A percentile compares a stretch with the other conserved stretches of the same genome.
phyloP scores from a whole-genome alignment of 2,113 vertebrate species.

The Mastomys coucha region DNA sequence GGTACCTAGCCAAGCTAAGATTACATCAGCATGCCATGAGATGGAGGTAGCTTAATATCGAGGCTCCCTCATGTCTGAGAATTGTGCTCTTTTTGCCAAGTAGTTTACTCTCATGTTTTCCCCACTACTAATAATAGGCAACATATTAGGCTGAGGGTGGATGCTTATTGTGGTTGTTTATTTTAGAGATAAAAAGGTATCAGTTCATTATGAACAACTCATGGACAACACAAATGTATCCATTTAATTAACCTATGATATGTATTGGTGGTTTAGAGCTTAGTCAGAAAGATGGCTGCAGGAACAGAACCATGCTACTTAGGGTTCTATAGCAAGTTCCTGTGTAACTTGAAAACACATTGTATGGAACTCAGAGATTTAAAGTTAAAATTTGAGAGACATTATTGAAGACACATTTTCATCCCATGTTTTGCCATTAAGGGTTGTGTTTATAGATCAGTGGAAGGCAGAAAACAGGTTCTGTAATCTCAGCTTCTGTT shows the following conservation, averaged over 20 bases:
- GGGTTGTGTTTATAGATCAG: slow-evolving; percentile 53
- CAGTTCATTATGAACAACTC: slow-evolving; percentile 5
- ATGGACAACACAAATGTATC: background rate
- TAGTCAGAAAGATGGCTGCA: background rate
- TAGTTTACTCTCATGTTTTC: background rate
- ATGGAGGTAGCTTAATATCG: background rate
- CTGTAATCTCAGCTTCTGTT: background rate
- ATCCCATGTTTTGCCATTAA: slow-evolving; percentile 9
- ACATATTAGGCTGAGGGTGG: background rate
- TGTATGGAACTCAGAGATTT: slow-evolving; percentile 68
- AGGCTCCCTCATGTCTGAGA: background rate
- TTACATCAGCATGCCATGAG: background rate
- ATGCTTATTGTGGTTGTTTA: background rate
- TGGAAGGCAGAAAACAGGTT: slow-evolving; percentile 56
- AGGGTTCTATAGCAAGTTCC: slow-evolving; percentile 54
- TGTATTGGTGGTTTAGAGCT: background rate
- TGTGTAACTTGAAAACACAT: slow-evolving; percentile 65
- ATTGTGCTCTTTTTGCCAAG: background rate
- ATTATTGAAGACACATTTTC: background rate
- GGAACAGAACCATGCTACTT: background rate
- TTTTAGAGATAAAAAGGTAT: slow-evolving; percentile 40
- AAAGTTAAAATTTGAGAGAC: slow-evolving; percentile 61
- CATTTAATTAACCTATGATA: slow-evolving; percentile 51
- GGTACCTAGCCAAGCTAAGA: background rate
- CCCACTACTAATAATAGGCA: background rate